Evolutionary conservation across 1,140 invertebrate species (phyloP).

Genomic region (Pseudomyrmex concolor): DNA sequence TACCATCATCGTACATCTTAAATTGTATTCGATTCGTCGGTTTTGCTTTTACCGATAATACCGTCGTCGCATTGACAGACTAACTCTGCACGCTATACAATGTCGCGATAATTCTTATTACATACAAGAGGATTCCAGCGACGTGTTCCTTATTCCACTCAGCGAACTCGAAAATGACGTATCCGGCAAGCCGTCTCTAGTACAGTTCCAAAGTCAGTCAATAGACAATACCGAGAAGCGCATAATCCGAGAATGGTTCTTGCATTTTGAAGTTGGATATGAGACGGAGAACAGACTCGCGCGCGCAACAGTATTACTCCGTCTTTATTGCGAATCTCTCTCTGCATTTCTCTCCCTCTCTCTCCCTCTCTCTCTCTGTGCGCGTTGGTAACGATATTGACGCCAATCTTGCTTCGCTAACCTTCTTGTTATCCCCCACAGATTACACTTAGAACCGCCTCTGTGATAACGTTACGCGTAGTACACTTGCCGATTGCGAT

Average conservation of each 20-base stretch:
- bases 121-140: neutral
- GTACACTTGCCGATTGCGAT: neutral
- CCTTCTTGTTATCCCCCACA: slow-evolving; percentile 56
- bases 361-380: neutral
- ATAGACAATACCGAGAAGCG: slow-evolving; percentile 53
- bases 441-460: slow-evolving; percentile 49
- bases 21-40: neutral
- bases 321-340: slow-evolving; percentile 25
- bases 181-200: neutral
- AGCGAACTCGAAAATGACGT: slow-evolving; percentile 48
- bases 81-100: too few relatives aligned
- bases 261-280: slow-evolving; percentile 45
- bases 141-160: slow-evolving; percentile 42
- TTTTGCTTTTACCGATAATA: neutral
- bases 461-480: slow-evolving; percentile 45
- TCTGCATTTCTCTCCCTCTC: neutral
- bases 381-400: slow-evolving; percentile 47
- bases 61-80: too few relatives aligned
- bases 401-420: slow-evolving; percentile 53
- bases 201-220: slow-evolving; percentile 30
- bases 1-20: too few relatives aligned
- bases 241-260: slow-evolving; percentile 45
- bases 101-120: slow-evolving; percentile 25
- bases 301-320: slow-evolving; percentile 27
- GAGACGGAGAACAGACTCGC: neutral